Percentiles rank a stretch among this genome's conserved stretches.
These are phyloP conservation scores for Rhogogaster chlorosoma DNA, from an alignment of 2,888 invertebrate species.

Conservation along the genomic window DNA sequence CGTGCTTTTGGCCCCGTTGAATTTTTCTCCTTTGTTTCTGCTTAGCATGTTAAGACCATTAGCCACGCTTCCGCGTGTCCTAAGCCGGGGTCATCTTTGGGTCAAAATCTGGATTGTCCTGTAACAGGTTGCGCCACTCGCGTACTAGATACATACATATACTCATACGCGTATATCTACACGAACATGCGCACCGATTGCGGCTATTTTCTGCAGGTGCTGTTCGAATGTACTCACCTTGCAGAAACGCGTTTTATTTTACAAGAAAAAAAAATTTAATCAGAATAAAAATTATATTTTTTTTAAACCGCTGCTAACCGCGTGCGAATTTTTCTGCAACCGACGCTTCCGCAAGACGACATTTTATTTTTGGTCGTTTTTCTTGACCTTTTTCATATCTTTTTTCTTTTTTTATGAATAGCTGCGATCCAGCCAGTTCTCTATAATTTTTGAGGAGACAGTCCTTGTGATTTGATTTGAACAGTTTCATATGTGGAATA, in stretches of 20 bases:
- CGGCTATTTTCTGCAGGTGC: constrained; percentile 33
- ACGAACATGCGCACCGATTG: neutral
- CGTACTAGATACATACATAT: constrained; percentile 1
- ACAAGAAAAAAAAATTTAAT: neutral
- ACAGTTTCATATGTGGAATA: neutral
- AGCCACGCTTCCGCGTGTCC: constrained; percentile 53
- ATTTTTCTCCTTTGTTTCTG: constrained; percentile 55
- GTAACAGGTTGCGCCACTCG: constrained; percentile 72
- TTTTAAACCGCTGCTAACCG: neutral
- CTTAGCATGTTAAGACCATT: constrained; percentile 47
- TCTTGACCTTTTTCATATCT: neutral
- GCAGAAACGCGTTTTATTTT: constrained; percentile 10
- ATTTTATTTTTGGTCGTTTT: neutral
- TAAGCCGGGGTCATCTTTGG: constrained; percentile 67
- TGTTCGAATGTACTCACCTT: constrained; percentile 39
- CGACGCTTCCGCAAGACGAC: neutral
- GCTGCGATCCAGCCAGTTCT: neutral
- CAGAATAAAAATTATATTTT: neutral
- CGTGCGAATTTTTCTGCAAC: neutral
- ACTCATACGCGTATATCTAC: neutral
- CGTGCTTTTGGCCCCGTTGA: constrained; percentile 57
- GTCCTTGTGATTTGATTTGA: neutral
- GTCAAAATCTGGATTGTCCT: constrained; percentile 71
- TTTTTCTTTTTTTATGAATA: neutral
- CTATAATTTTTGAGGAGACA: neutral